Conservation (phyloP, 2,797 vertebrate species). For the Diceros bicornis region DNA sequence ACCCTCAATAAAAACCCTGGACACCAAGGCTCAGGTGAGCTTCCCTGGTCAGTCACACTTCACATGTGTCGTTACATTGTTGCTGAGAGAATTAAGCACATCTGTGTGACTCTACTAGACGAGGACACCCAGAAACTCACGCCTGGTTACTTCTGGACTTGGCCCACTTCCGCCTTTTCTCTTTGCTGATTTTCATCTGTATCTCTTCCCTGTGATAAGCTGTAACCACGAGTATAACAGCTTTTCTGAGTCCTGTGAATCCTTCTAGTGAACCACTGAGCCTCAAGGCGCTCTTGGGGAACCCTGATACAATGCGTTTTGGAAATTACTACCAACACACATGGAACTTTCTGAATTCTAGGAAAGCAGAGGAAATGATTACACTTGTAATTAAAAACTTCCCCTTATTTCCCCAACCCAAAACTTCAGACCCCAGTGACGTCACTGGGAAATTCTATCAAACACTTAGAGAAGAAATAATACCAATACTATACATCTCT, state of each 20-base stretch:
- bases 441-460: neutral
- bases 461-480: neutral
- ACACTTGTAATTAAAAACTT: neutral
- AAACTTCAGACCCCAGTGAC: neutral
- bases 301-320: neutral
- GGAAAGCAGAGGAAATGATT: neutral
- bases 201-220: neutral
- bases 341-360: neutral
- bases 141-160: neutral
- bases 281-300: neutral
- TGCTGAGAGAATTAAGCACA: neutral
- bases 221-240: no score
- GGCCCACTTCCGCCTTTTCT: neutral
- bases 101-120: no score
- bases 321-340: neutral
- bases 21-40: neutral
- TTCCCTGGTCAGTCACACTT: neutral
- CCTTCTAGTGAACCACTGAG: neutral
- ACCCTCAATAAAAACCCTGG: neutral
- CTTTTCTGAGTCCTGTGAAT: neutral
- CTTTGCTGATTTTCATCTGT: neutral
- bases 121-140: neutral
- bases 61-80: rapidly evolving
- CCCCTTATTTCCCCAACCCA: neutral
- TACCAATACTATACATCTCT: neutral